These are phyloP conservation scores for Astreopora myriophthalma DNA, from an alignment of 64 coral and sea anemone species.

Conservation along the genomic window DNA sequence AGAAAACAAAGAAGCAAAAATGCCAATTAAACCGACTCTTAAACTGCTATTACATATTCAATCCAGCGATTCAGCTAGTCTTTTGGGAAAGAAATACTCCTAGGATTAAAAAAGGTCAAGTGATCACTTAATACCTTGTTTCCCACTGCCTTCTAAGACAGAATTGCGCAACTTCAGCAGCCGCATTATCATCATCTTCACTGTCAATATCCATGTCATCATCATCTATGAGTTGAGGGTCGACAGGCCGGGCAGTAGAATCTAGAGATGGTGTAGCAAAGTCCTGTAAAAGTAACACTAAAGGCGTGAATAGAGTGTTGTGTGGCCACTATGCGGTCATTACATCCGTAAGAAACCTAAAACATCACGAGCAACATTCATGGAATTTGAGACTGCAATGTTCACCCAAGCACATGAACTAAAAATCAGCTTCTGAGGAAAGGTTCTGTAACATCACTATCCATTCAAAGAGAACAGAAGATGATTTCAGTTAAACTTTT, in stretches of 20 bases:
- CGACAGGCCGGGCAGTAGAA: neutral
- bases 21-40: neutral
- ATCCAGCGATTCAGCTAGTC: neutral
- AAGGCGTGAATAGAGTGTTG: neutral
- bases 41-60: neutral
- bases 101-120: neutral
- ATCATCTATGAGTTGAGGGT: neutral
- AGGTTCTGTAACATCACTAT: too few relatives aligned
- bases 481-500: too few relatives aligned
- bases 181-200: neutral
- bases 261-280: conserved; percentile 33
- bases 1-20: neutral
- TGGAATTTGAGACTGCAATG: too few relatives aligned
- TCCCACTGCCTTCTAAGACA: conserved; percentile 78
- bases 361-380: too few relatives aligned
- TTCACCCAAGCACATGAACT: too few relatives aligned
- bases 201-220: neutral
- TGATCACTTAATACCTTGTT: conserved; percentile 49
- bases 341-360: too few relatives aligned
- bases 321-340: too few relatives aligned
- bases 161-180: conserved; percentile 36
- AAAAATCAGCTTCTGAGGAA: too few relatives aligned
- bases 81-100: neutral
- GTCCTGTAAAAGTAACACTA: neutral
- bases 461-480: too few relatives aligned